A percentile compares a stretch with the other conserved stretches of the same genome.
phyloP scores from a whole-genome alignment of 2,113 vertebrate species.

The Embiotoca jacksoni region DNA sequence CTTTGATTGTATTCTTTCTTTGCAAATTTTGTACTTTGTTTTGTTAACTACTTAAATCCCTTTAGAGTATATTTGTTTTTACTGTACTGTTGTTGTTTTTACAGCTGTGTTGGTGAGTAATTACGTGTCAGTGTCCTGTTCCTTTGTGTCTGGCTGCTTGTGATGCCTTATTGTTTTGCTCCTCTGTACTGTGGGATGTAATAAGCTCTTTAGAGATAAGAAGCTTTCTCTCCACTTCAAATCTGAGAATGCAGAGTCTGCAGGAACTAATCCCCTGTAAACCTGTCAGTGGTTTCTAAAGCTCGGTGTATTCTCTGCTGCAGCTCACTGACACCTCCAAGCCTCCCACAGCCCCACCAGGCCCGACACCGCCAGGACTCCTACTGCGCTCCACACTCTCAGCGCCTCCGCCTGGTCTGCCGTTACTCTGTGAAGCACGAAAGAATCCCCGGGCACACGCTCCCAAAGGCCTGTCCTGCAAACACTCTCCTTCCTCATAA shows the following conservation, averaged over 20 bases:
- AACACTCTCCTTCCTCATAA: conserved; percentile 37
- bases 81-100: neutral
- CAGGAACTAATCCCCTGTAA: conserved; percentile 86
- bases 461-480: conserved; percentile 52
- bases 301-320: conserved; percentile 69
- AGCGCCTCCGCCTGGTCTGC: conserved; percentile 67
- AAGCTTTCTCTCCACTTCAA: conserved; percentile 85
- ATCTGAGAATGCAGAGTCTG: conserved; percentile 86
- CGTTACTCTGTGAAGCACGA: conserved; percentile 46
- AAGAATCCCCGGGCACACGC: conserved; percentile 48
- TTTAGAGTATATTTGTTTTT: neutral
- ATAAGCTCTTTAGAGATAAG: conserved; percentile 87
- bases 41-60: neutral
- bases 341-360: conserved; percentile 60
- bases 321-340: conserved; percentile 74
- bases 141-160: conserved; percentile 64
- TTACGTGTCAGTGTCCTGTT: conserved; percentile 53
- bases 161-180: conserved; percentile 82
- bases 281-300: conserved; percentile 83
- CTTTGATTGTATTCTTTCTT: conserved; percentile 4
- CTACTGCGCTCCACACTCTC: conserved; percentile 60
- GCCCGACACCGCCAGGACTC: conserved; percentile 60
- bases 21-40: conserved; percentile 3
- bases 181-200: conserved; percentile 75
- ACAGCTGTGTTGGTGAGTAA: conserved; percentile 53